Evolutionary conservation across 2,888 invertebrate genomes (phyloP), one percentile per base, ranked within the genome.

Genomic region (Caenorhabditis becei): DNA sequence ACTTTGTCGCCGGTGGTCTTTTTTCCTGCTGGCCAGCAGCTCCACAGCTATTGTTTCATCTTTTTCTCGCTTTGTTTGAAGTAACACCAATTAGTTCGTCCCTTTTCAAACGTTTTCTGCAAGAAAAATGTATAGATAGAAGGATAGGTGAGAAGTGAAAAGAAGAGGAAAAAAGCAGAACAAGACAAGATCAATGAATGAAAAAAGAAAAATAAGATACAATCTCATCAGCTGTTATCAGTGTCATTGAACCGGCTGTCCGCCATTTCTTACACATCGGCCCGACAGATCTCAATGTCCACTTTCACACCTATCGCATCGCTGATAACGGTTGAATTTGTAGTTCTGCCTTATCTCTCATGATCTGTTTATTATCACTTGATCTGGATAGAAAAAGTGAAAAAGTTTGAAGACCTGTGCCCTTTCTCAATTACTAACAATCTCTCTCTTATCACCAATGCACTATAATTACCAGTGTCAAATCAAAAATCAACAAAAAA

Each of bases 221-320:
- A 23, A 51, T 53, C 41, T 26, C 20, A 72, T 63, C 72, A 72
- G 47, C 72, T 63, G 63, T 72, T 72, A 63, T 72, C 63, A 63
- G 47, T 54, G 44, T 56, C n/a, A 32, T 44, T 63, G 54, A 71
- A 71, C 62, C 62, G 62, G 71, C 62, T 56, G 26, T 28, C 54
- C 47, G 18, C 53, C 56, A 32, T 35, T 28, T 24, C 23, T 72
- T 63, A 63, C 63, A 65, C 63, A 65, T 44, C 41, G 20, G 2
- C 28, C 63, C 47, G 28, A 70, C 54, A 35, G 49, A 62, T 63
- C 49, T 37, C 11, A 41, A 32, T 72, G 63, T 72, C 72, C 63
- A 72, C 63, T 72, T 72, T 72, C 72, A 63, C 72, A 72, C 72
- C 72, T 72, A 63, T 62, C 71, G 32, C 18, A 23, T 61, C 61